phyloP scores from a whole-genome alignment of 2,888 invertebrate genomes.

The Syrista parreyssii region DNA sequence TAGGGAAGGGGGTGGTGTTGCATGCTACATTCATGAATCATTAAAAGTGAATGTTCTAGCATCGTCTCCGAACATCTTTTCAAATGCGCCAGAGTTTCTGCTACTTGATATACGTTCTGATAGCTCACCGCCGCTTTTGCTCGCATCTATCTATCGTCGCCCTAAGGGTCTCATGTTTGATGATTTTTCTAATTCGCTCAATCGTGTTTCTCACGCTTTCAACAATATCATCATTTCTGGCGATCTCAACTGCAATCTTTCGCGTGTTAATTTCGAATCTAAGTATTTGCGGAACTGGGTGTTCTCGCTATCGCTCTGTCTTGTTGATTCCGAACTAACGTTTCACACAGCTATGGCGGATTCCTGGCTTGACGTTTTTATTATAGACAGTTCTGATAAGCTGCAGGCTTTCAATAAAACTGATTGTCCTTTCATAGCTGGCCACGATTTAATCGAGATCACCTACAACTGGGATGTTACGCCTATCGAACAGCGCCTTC shows the following conservation, averaged over 20 bases:
- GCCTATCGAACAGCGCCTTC: no score
- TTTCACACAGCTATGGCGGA: no score
- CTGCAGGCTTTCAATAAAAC: background rate
- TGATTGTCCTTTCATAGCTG: slow-evolving; percentile 10
- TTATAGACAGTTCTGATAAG: slow-evolving; percentile 4
- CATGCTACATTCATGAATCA: slow-evolving; percentile 2
- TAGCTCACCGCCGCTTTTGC: background rate
- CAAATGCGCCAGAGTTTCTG: slow-evolving; percentile 1
- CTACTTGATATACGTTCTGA: background rate
- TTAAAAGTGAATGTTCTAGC: background rate
- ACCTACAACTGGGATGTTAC: background rate
- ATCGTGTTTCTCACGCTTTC: background rate
- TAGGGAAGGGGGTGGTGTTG: background rate
- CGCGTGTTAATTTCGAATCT: no score
- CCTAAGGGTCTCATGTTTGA: background rate
- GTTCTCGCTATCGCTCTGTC: no score
- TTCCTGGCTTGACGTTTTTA: no score
- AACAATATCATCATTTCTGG: no score
- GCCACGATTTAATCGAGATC: slow-evolving; percentile 9
- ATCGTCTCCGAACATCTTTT: background rate
- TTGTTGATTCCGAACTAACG: no score
- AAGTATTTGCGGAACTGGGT: no score
- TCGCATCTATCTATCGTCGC: background rate
- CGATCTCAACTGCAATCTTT: no score
- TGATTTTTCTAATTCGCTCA: background rate